Evolutionary conservation across 2,888 invertebrate species (phyloP).

Genomic region (Phragmatobia fuliginosa): DNA sequence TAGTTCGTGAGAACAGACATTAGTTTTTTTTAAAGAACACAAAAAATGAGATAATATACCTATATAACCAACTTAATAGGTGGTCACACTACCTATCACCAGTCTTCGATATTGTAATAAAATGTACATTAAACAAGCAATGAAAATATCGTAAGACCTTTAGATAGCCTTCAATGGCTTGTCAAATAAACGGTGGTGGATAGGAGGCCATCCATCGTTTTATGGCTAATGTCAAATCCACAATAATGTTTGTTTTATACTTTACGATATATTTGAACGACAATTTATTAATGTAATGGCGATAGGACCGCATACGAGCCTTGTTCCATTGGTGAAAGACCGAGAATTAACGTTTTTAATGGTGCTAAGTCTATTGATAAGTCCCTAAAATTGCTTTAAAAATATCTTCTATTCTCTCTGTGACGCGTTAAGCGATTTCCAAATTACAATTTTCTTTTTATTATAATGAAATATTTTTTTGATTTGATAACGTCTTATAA

Average conservation of each 20-base stretch:
- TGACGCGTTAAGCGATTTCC: no score
- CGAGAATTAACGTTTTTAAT: neutral
- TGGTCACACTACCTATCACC: conserved; percentile 5
- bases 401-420: no score
- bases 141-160: conserved; percentile 15
- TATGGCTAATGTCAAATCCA: conserved; percentile 29
- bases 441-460: no score
- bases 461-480: no score
- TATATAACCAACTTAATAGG: neutral
- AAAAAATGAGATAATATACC: no score
- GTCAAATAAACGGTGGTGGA: conserved; percentile 33
- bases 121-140: conserved; percentile 9
- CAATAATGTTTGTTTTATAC: conserved; percentile 20
- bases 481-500: no score
- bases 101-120: conserved; percentile 7
- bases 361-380: no score
- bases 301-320: neutral
- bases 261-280: conserved; percentile 22
- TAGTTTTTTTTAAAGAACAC: no score
- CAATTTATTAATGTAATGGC: conserved; percentile 6
- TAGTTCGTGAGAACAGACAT: no score
- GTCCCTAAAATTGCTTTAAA: no score
- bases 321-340: neutral
- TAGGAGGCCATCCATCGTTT: conserved; percentile 27
- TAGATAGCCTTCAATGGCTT: conserved; percentile 22